These are phyloP conservation scores for Tribolium castaneum DNA, from an alignment of 1,140 invertebrate species.

Conservation along the genomic window DNA sequence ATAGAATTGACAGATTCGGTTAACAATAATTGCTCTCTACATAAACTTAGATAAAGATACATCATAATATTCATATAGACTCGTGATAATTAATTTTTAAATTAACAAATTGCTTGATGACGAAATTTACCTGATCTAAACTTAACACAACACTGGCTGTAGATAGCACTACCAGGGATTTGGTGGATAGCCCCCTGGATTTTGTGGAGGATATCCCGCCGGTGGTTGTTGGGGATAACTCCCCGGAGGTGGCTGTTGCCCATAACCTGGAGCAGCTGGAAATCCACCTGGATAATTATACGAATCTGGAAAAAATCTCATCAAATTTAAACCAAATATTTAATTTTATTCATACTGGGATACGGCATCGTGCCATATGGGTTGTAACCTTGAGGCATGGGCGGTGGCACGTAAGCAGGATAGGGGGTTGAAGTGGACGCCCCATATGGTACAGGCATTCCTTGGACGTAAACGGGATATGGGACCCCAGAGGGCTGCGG, in stretches of 20 bases:
- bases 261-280: conserved; percentile 56
- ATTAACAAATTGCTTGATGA: too few relatives aligned
- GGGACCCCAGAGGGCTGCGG: conserved; percentile 66
- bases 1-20: background rate
- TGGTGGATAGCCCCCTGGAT: conserved; percentile 8
- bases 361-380: conserved; percentile 85
- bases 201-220: background rate
- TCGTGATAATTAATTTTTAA: too few relatives aligned
- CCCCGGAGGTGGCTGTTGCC: conserved; percentile 53
- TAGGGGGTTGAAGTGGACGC: conserved; percentile 72
- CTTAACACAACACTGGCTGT: background rate
- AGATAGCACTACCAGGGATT: conserved; percentile 23
- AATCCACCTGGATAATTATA: conserved; percentile 66
- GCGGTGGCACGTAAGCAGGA: conserved; percentile 76
- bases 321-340: conserved; percentile 3
- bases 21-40: conserved; percentile 4
- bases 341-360: conserved; percentile 65
- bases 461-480: conserved; percentile 74
- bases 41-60: background rate
- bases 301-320: conserved; percentile 24
- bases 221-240: conserved; percentile 55
- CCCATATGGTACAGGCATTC: conserved; percentile 85
- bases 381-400: conserved; percentile 87
- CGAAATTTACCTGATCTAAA: background rate
- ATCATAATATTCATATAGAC: too few relatives aligned